Evolutionary conservation across 2,113 vertebrate species (phyloP), one percentile per base, ranked within the genome.

Genomic region (Amazona vittata): DNA sequence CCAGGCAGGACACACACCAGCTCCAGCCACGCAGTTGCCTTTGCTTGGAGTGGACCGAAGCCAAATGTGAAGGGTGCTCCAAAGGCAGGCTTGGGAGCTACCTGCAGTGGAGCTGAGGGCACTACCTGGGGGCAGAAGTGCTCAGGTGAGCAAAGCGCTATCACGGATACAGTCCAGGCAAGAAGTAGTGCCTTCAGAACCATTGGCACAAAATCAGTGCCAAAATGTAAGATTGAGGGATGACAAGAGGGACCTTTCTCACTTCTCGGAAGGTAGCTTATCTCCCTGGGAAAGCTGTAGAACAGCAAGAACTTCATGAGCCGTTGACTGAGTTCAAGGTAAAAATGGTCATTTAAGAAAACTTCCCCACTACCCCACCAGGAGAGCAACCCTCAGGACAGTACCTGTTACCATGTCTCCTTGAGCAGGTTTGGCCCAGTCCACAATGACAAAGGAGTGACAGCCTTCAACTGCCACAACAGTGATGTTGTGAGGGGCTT

Each of bases 391-490:
- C 28, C 46, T 59, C 46, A 75, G 39, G 13, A 50, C 10, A 68
- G 33, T 94, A 99, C 99, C 99, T 98, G 99, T 99, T 69, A 99
- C 99, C 98, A 99, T 98, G 71, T 99, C 99, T 64, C 98, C 98
- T 43, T 95, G 98, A 69, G 98, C 78, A 24, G 99, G 99, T 65
- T 98, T 99, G 78, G 97, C 98, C 99, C 99, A 99, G 97, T 99
- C 99, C 89, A 99, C 95, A 49, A 99, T 99, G 94, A 99, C 99
- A 80, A 99, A 99, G 3, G 99, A 99, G 84, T 99, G 99, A 94
- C 99, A 99, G 86, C 99, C 99, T 97, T 99, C 99, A 64, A 99
- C 98, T 68, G 99, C 99, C 1, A 99, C 99, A 10, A 99, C 98
- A 0, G 99, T 99, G 97, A 99, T 98, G 94, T 99, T 99, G 74